Evolutionary conservation across 2,888 invertebrate species (phyloP).

Genomic region (Lumbricus terrestris): DNA sequence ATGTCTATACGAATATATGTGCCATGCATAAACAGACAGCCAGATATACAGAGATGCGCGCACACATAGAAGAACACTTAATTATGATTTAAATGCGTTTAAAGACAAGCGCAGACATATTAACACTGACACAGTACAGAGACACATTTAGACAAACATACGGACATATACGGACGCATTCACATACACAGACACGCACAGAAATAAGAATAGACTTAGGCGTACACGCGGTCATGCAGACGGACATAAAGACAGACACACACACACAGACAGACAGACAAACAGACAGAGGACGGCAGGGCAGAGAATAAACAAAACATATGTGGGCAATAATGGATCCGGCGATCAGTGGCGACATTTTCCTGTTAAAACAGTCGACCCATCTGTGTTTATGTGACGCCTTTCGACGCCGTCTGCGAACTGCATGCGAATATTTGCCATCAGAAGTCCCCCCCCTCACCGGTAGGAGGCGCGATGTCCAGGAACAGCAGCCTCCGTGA

Average conservation of each 20-base stretch:
- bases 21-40: too few relatives aligned
- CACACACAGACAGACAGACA: not conserved
- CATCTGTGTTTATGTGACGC: not conserved
- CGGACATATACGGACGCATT: too few relatives aligned
- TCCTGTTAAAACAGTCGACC: not conserved
- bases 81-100: too few relatives aligned
- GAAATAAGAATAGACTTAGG: not conserved
- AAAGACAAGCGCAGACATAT: too few relatives aligned
- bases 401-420: not conserved
- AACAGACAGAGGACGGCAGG: not conserved
- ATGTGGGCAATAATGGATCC: not conserved
- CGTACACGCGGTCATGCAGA: not conserved
- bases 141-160: too few relatives aligned
- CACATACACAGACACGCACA: too few relatives aligned
- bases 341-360: not conserved
- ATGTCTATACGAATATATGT: too few relatives aligned
- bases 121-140: too few relatives aligned
- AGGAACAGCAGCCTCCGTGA: not conserved
- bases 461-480: not conserved
- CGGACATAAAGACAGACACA: not conserved
- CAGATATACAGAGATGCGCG: too few relatives aligned
- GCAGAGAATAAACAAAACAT: not conserved
- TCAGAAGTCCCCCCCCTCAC: too few relatives aligned
- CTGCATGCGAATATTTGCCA: not conserved
- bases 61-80: too few relatives aligned